phyloP scores from a whole-genome alignment of 2,113 vertebrate species.

The Mesocricetus auratus region DNA sequence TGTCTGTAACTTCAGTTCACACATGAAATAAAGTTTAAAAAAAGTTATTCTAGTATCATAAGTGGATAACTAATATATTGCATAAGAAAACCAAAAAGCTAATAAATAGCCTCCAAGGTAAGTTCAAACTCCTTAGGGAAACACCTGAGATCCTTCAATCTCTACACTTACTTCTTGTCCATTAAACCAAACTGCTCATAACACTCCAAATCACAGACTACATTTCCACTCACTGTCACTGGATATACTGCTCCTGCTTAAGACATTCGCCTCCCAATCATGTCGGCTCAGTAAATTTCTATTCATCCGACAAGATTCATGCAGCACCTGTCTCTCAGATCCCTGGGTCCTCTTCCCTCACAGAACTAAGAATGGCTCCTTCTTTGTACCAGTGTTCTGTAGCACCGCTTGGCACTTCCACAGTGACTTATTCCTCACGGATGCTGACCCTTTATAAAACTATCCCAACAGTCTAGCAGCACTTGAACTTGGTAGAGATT shows the following conservation, averaged over 20 bases:
- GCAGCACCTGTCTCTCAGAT: not conserved
- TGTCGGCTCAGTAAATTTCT: not conserved
- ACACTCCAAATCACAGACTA: not conserved
- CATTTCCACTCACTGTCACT: not conserved
- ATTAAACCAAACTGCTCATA: not conserved
- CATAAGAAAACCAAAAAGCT: not conserved
- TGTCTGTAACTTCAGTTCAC: too few relatives aligned
- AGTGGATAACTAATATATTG: slow-evolving; percentile 32
- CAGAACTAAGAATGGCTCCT: not conserved
- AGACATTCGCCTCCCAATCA: not conserved
- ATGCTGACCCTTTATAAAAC: not conserved
- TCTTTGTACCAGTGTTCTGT: not conserved
- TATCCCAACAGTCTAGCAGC: not conserved
- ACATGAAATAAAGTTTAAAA: not conserved
- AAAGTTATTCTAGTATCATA: not conserved
- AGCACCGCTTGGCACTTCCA: not conserved
- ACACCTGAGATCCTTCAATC: not conserved
- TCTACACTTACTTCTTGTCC: not conserved
- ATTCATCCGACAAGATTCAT: not conserved
- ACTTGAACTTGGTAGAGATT: not conserved
- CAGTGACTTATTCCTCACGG: not conserved
- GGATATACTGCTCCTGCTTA: not conserved
- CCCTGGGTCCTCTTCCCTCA: not conserved
- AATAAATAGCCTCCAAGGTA: not conserved
- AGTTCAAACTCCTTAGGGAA: slow-evolving; percentile 31